Percentiles rank a stretch among this genome's conserved stretches.
phyloP scores from a whole-genome alignment of 2,797 vertebrate genomes.

The Cyprinodon diabolis region DNA sequence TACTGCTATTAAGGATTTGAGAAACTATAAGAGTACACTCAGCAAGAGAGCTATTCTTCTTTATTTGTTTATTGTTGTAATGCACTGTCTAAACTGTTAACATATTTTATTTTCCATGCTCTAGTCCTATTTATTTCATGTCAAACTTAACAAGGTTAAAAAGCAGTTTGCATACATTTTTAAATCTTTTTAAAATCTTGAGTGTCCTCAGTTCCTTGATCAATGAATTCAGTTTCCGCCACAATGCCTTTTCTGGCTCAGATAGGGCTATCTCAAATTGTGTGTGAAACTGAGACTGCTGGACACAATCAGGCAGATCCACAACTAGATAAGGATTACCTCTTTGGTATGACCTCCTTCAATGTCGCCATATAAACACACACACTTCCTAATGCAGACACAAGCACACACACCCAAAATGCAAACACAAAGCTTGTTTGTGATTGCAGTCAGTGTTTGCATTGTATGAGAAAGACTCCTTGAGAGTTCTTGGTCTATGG shows the following conservation, averaged over 20 bases:
- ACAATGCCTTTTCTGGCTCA: constrained; percentile 31
- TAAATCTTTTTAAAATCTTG: constrained; percentile 34
- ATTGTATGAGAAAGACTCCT: constrained; percentile 28
- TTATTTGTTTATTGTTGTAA: constrained; percentile 33
- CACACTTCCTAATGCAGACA: constrained; percentile 20
- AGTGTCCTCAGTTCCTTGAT: constrained; percentile 36
- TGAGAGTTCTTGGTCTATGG: neutral
- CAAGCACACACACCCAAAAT: constrained; percentile 15
- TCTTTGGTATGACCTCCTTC: constrained; percentile 60
- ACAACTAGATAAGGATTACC: constrained; percentile 60
- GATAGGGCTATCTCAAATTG: constrained; percentile 45
- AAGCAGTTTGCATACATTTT: constrained; percentile 18
- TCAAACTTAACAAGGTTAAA: constrained; percentile 54
- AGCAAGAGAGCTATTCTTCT: constrained; percentile 14
- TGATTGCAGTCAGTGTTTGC: constrained; percentile 39
- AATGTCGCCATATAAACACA: constrained; percentile 48
- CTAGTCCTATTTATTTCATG: constrained; percentile 32
- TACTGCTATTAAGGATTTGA: constrained; percentile 57
- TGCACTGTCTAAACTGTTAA: constrained; percentile 28
- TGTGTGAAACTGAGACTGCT: constrained; percentile 37
- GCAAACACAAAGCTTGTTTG: constrained; percentile 34
- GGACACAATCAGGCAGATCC: constrained; percentile 47
- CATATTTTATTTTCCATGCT: constrained; percentile 11
- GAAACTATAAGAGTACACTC: constrained; percentile 29
- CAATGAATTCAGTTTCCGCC: constrained; percentile 17